phyloP scores from a whole-genome alignment of 2,797 vertebrate species.

The Perodicticus potto region DNA sequence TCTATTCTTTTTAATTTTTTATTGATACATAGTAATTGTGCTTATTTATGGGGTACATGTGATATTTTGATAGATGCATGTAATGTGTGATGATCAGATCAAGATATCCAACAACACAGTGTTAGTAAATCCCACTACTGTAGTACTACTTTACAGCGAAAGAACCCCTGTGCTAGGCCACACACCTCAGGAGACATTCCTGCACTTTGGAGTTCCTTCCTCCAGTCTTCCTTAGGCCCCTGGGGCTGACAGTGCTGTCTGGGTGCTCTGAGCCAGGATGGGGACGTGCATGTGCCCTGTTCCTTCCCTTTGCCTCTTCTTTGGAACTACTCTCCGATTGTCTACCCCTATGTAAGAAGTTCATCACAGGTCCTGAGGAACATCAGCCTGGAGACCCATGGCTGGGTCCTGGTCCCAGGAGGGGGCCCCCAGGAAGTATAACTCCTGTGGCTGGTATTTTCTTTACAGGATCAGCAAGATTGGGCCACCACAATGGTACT shows the following conservation, averaged over 20 bases:
- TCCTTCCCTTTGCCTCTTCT: not conserved
- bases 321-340: not conserved
- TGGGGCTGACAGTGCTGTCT: not conserved
- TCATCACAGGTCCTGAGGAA: not conserved
- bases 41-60: not conserved
- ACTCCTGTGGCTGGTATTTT: too few species aligned
- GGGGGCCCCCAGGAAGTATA: too few species aligned
- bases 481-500: too few species aligned
- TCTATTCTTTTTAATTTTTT: not conserved
- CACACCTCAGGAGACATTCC: not conserved
- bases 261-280: not conserved
- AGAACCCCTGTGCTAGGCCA: not conserved
- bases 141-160: not conserved
- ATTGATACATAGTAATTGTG: not conserved
- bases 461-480: too few species aligned
- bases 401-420: too few species aligned
- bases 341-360: not conserved
- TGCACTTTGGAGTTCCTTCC: not conserved
- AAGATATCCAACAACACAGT: not conserved
- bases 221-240: not conserved
- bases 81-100: not conserved
- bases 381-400: too few species aligned
- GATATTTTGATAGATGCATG: not conserved
- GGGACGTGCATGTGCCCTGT: not conserved
- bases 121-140: not conserved